Conservation (phyloP, 2,113 vertebrate genomes). For the Toxotes jaculatrix region DNA sequence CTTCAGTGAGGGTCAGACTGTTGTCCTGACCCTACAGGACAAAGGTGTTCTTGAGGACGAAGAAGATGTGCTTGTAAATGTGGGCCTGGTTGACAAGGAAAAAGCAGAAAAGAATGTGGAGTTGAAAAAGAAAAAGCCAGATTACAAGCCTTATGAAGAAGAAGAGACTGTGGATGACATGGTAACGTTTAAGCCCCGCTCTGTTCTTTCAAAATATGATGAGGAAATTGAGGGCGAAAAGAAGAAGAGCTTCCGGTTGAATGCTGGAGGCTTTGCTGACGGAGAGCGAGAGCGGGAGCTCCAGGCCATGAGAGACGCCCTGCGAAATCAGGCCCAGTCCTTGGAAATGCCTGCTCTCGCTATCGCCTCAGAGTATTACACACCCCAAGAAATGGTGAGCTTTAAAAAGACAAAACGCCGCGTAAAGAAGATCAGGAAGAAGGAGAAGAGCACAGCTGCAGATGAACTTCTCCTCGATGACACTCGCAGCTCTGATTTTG, state of each 20-base stretch:
- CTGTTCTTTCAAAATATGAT: constrained; percentile 91
- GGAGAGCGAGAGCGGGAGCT: constrained; percentile 88
- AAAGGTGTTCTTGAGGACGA: constrained; percentile 91
- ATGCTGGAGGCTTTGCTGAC: constrained; percentile 84
- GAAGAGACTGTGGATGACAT: constrained; percentile 91
- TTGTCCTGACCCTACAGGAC: constrained; percentile 92
- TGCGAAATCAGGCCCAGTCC: constrained; percentile 88
- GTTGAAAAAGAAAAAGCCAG: constrained; percentile 91
- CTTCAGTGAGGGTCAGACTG: constrained; percentile 89
- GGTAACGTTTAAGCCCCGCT: constrained; percentile 82
- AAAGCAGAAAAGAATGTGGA: constrained; percentile 92
- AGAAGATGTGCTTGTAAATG: constrained; percentile 90
- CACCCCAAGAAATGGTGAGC: constrained; percentile 89
- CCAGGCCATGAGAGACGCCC: constrained; percentile 86
- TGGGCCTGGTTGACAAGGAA: constrained; percentile 90
- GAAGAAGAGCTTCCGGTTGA: constrained; percentile 89
- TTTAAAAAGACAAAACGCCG: constrained; percentile 91
- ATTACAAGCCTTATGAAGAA: constrained; percentile 91
- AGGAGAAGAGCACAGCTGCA: constrained; percentile 77
- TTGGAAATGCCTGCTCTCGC: constrained; percentile 83
- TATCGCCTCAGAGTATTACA: constrained; percentile 90
- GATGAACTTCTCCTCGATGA: constrained; percentile 81
- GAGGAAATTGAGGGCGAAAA: constrained; percentile 93
- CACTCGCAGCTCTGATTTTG: constrained; percentile 86
- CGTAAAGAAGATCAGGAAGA: constrained; percentile 91